phyloP scores from a whole-genome alignment of 2,888 invertebrate genomes.

The Clostera curtula region DNA sequence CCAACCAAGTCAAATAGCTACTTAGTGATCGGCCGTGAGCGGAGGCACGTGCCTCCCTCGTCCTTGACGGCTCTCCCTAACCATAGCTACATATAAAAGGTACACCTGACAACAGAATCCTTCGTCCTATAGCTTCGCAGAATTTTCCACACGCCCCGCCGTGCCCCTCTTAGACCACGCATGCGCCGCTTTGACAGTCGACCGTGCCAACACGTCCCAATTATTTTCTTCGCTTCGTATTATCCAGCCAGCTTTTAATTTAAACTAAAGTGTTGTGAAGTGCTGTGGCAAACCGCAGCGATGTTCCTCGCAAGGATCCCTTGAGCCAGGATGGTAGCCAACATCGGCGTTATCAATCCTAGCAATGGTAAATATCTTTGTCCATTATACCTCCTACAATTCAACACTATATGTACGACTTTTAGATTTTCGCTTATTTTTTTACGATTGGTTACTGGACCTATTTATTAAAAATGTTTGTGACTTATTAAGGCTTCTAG shows the following conservation, averaged over 20 bases:
- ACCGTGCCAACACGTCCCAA: slow-evolving; percentile 55
- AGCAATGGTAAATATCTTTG: slow-evolving; percentile 56
- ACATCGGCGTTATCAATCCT: slow-evolving; percentile 55
- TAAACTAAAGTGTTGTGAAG: slow-evolving; percentile 1
- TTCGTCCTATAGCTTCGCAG: slow-evolving; percentile 57
- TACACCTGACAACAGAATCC: slow-evolving; percentile 35
- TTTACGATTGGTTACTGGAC: no score
- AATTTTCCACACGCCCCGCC: slow-evolving; percentile 53
- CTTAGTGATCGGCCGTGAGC: slow-evolving; percentile 18
- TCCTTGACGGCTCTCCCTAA: slow-evolving; percentile 47
- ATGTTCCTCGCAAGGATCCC: slow-evolving; percentile 29
- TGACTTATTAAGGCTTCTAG: no score
- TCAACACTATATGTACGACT: no score
- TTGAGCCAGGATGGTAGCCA: slow-evolving; percentile 61
- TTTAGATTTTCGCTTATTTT: no score
- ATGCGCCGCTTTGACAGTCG: slow-evolving; percentile 50
- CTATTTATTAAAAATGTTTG: no score
- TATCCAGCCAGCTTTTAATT: slow-evolving; percentile 21
- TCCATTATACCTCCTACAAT: no score
- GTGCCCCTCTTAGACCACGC: slow-evolving; percentile 54
- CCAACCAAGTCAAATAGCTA: slow-evolving; percentile 10
- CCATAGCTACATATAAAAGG: slow-evolving; percentile 17
- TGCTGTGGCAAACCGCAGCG: slow-evolving; percentile 16
- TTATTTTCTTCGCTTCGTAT: slow-evolving; percentile 40
- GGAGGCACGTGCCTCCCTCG: slow-evolving; percentile 47